Evolutionary conservation across 2,797 vertebrate genomes (phyloP), one percentile per base, ranked within the genome.

Genomic region (Enteromius unitaeniatus): DNA sequence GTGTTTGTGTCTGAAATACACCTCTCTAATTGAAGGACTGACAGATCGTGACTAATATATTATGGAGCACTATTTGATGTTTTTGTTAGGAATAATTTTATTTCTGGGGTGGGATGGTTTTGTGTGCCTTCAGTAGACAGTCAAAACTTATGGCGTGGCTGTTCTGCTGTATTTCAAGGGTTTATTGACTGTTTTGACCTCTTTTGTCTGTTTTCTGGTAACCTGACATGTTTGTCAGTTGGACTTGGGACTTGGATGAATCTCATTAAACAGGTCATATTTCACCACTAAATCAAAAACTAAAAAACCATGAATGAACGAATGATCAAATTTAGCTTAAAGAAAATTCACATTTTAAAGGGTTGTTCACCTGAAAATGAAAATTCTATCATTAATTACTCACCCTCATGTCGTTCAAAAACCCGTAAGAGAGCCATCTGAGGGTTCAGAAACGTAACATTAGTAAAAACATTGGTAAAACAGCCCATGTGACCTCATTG

Each of bases 11-110:
- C 5, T 80, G 81, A 47, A 45, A 68, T 49, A 74, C 77, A 64
- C 79, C 49, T 64, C 67, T 65, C 72, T 68, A 37, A 42, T 79
- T 45, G 7, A 70, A 81, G 42, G 23, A 70, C 79, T 15, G 23
- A 45, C 47, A 51, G 58, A 83, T 83, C 23, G 74, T 75, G 78
- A 87, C 83, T 85, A 84, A 83, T 78, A 55, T 83, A 77, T 81
- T 69, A 55, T 58, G 9, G 72, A 82, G 60, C 85, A 88, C 78
- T 81, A 84, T 83, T 81, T 42, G 42, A 60, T 53, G 47, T 47
- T 76, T 64, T 64, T 62, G 23, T 62, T 28, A 28, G 15, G 26
- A 15, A 49, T 51, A 47, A 37, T 79, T 55, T 76, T 65, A 65
- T 74, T 81, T 68, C 75, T 49, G 42, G 23, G 51, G 45, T 23